Evolutionary conservation across 2,888 invertebrate species (phyloP).

Genomic region (Pseudoips prasinana): DNA sequence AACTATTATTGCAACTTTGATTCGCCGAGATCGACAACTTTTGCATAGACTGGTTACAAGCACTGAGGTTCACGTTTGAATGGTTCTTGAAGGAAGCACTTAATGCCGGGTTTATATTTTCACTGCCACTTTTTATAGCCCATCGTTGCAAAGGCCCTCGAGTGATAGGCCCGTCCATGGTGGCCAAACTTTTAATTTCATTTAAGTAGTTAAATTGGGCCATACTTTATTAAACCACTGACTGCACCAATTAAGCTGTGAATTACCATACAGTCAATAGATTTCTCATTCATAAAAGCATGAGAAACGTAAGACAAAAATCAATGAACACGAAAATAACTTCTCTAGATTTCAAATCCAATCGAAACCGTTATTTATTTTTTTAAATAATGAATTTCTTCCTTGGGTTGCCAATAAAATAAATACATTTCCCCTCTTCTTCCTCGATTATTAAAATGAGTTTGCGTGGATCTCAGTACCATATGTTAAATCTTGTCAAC

Average conservation of each 20-base stretch:
- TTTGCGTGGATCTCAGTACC: too few species aligned
- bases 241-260: slow-evolving; percentile 6
- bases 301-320: slow-evolving; percentile 13
- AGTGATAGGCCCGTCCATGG: slow-evolving; percentile 90
- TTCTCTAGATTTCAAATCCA: not conserved
- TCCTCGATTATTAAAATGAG: too few species aligned
- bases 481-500: too few species aligned
- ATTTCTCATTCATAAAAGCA: slow-evolving; percentile 23
- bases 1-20: slow-evolving; percentile 79
- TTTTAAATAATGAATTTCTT: too few species aligned
- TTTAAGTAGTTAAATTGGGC: slow-evolving; percentile 91
- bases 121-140: slow-evolving; percentile 87
- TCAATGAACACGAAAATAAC: not conserved
- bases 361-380: too few species aligned
- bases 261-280: slow-evolving; percentile 11
- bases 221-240: slow-evolving; percentile 75
- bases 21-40: slow-evolving; percentile 83
- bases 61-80: slow-evolving; percentile 79
- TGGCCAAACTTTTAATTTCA: slow-evolving; percentile 89
- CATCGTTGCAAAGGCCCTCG: slow-evolving; percentile 90
- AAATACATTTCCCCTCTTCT: too few species aligned
- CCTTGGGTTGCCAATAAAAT: too few species aligned
- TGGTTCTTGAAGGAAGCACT: slow-evolving; percentile 71
- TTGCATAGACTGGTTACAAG: slow-evolving; percentile 84
- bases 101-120: slow-evolving; percentile 76